These are phyloP conservation scores for Rostratula benghalensis DNA, from an alignment of 2,113 vertebrate species.

Conservation along the genomic window DNA sequence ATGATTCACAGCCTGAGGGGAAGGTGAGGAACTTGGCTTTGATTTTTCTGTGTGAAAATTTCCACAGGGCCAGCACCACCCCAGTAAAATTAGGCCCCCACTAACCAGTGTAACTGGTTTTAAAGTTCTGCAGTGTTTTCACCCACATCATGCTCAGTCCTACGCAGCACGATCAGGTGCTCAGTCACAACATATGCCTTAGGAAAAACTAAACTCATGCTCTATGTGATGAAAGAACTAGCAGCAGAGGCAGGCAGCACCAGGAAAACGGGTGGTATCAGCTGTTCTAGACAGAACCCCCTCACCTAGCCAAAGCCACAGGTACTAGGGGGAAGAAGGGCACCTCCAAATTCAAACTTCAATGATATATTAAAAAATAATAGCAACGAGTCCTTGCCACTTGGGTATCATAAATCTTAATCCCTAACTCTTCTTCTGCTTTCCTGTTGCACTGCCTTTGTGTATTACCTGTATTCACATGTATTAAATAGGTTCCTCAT, in stretches of 20 bases:
- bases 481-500: too few relatives aligned
- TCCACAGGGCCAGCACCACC: background rate
- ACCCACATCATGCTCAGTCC: background rate
- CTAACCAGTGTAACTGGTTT: conserved; percentile 35
- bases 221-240: background rate
- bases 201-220: background rate
- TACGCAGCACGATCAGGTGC: background rate
- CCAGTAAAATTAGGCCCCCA: background rate
- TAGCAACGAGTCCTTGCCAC: background rate
- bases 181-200: background rate
- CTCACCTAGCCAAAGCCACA: background rate
- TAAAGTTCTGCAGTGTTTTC: background rate
- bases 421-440: background rate
- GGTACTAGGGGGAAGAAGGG: background rate
- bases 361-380: background rate
- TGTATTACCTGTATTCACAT: too few relatives aligned
- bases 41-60: conserved; percentile 10
- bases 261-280: background rate
- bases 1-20: background rate
- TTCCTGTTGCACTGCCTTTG: background rate
- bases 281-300: background rate
- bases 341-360: background rate
- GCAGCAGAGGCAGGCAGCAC: background rate
- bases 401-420: background rate
- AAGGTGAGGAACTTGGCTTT: conserved; percentile 21